Percentiles rank a stretch among this genome's conserved stretches.
Evolutionary conservation across 2,888 invertebrate species (phyloP).

Genomic region (Lepidochrysops patricia): DNA sequence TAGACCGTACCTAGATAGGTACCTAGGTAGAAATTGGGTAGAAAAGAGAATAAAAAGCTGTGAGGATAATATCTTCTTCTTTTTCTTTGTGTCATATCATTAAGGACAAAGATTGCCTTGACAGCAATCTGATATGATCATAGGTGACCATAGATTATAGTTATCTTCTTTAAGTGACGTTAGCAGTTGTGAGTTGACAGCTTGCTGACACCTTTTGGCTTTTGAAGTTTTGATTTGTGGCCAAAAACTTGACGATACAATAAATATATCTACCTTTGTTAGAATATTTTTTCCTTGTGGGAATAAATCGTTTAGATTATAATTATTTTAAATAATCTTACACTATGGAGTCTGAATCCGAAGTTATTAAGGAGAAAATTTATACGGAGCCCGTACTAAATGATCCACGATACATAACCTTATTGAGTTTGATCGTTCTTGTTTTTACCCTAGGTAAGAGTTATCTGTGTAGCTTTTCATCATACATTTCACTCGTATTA

Average conservation of each 20-base stretch:
- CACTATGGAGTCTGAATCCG: conserved; percentile 57
- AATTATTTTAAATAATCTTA: background rate
- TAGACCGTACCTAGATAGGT: no score
- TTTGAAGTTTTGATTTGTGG: background rate
- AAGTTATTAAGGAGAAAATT: conserved; percentile 63
- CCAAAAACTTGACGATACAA: background rate
- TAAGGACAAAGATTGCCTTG: no score
- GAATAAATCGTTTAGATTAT: background rate
- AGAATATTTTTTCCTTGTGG: no score
- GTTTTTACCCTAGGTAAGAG: conserved; percentile 58
- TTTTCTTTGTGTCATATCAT: background rate
- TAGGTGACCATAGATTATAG: no score
- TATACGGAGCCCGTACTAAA: conserved; percentile 60
- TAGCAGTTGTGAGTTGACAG: background rate
- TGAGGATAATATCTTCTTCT: no score
- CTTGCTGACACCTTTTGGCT: background rate
- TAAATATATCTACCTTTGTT: background rate
- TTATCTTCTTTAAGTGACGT: no score
- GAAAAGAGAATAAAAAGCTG: no score
- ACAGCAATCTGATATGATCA: no score
- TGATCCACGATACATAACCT: conserved; percentile 65
- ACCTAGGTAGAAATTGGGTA: no score
- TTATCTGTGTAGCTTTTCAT: background rate
- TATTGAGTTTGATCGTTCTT: conserved; percentile 57
- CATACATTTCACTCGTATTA: background rate